Evolutionary conservation across 1,140 invertebrate species (phyloP).

Genomic region (Lerema accius): DNA sequence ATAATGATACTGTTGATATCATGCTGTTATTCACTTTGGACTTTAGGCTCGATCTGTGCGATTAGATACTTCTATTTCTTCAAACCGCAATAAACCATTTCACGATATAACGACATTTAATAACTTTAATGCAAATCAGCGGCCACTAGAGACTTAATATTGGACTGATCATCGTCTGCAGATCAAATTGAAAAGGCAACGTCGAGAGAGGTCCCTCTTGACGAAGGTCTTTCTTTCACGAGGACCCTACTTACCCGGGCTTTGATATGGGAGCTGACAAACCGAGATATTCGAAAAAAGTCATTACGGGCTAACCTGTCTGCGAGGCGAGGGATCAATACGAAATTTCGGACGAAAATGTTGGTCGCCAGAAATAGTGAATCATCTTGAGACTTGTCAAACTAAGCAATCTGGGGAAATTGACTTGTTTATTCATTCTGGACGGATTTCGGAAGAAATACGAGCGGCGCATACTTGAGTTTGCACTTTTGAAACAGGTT

Average conservation of each 20-base stretch:
- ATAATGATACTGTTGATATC: too few relatives aligned
- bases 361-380: constrained; percentile 23
- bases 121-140: constrained; percentile 77
- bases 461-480: background rate
- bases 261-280: constrained; percentile 61
- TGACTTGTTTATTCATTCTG: constrained; percentile 11
- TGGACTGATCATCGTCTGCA: constrained; percentile 62
- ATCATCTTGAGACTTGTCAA: constrained; percentile 12
- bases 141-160: constrained; percentile 69
- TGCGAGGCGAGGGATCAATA: constrained; percentile 30
- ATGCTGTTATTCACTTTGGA: too few relatives aligned
- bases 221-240: constrained; percentile 71
- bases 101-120: constrained; percentile 61
- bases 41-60: too few relatives aligned
- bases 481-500: background rate
- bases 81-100: too few relatives aligned
- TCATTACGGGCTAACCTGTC: constrained; percentile 37
- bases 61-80: too few relatives aligned
- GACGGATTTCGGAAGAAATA: background rate
- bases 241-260: constrained; percentile 57
- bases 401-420: constrained; percentile 14
- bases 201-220: constrained; percentile 69
- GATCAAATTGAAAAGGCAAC: constrained; percentile 75
- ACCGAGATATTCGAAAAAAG: constrained; percentile 54
- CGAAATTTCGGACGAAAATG: constrained; percentile 23